Conservation (phyloP, 2,888 invertebrate genomes). For the Schrankia costaestrigalis region DNA sequence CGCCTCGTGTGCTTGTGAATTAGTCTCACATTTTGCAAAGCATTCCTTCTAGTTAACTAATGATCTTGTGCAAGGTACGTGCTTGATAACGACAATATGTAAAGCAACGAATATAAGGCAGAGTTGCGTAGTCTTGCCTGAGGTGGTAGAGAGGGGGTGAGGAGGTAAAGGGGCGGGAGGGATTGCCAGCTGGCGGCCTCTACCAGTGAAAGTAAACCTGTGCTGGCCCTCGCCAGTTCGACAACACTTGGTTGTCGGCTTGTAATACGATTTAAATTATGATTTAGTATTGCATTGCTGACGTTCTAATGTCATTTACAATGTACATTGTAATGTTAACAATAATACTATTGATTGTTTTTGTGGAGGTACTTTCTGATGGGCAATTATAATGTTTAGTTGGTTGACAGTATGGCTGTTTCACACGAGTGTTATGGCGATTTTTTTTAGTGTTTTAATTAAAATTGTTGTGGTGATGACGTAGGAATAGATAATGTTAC, state of each 20-base stretch:
- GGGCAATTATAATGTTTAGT: too few species aligned
- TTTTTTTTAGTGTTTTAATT: too few species aligned
- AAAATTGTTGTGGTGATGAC: too few species aligned
- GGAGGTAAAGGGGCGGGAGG: constrained; percentile 32
- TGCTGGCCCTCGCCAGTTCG: constrained; percentile 47
- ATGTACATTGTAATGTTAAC: constrained; percentile 22
- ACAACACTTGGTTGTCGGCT: constrained; percentile 34
- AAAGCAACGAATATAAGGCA: constrained; percentile 59
- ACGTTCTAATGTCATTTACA: constrained; percentile 25
- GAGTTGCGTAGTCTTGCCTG: constrained; percentile 58
- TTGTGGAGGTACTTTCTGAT: constrained; percentile 5
- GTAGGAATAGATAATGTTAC: too few species aligned
- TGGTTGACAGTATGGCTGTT: too few species aligned
- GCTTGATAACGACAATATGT: constrained; percentile 34
- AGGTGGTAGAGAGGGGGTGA: constrained; percentile 28
- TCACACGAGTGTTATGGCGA: too few species aligned
- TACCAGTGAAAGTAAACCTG: constrained; percentile 75
- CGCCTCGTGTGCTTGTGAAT: constrained; percentile 18
- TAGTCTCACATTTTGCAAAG: constrained; percentile 24
- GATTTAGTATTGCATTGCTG: constrained; percentile 38
- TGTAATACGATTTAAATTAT: constrained; percentile 40
- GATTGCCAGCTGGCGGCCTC: constrained; percentile 71
- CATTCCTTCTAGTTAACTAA: constrained; percentile 27
- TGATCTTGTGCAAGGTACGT: constrained; percentile 31
- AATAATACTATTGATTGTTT: constrained; percentile 21